Evolutionary conservation across 2,888 invertebrate genomes (phyloP), one percentile per base, ranked within the genome.

Genomic region (Drosophila atripex): DNA sequence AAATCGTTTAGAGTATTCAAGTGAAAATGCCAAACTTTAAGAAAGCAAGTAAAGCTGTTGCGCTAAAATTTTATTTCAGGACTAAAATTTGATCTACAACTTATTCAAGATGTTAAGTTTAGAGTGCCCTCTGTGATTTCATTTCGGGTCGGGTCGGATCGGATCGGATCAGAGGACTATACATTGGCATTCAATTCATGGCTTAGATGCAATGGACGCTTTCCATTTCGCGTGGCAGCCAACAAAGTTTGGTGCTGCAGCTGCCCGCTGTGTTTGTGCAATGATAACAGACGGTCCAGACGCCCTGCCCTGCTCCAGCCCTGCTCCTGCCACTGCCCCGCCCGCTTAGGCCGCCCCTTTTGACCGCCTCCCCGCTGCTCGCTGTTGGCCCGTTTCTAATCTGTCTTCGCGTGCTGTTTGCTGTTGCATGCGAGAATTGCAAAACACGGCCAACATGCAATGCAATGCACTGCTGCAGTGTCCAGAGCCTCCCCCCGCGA

Each of bases 341-440:
- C 70, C 49, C 66, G 32, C 59, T 55, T 45, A 60, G 52, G 54
- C 65, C 39, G 12, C 35, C 55, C 68, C 38, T 23, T 28, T 14
- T 30, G n/a, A 16, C 46, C 46, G 41, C 49, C 25, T 58, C 64
- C 70, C 70, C 55, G 64, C 76, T 51, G 73, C 25, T 45, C 47
- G 38, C 28, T 28, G 35, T 28, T 51, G 64, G 46, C 71, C 78
- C 61, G 73, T 80, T 84, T 86, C 82, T 86, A 83, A 83, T 83
- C 82, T 83, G 80, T 83, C 82, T 83, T 86, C 80, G 82, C 86
- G 82, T 84, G 85, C 76, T 74, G 85, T 86, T 77, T 74, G 82
- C 74, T 72, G 55, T 83, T 73, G 84, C 86, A 83, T 84, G 82
- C 74, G 74, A 80, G 78, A 75, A 84, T 74, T 75, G 80, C 77